Conservation (phyloP, 2,113 vertebrate genomes). For the Arenaria interpres region DNA sequence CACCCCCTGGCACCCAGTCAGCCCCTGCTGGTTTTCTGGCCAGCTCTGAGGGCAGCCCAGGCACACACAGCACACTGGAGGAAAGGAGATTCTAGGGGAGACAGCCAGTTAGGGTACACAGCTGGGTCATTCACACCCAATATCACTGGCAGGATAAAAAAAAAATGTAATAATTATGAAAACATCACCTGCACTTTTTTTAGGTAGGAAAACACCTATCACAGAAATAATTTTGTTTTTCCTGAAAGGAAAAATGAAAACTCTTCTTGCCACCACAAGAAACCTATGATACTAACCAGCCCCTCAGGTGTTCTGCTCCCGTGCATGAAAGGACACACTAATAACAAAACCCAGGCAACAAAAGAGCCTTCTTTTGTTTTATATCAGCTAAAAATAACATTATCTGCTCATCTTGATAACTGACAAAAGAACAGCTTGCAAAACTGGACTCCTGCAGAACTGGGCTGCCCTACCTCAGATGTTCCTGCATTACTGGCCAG, state of each 20-base stretch:
- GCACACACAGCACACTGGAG: background rate
- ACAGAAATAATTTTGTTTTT: background rate
- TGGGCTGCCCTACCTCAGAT: background rate
- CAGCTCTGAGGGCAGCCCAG: no score
- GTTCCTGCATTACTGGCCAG: background rate
- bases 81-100: background rate
- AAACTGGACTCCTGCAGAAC: background rate
- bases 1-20: no score
- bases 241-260: background rate
- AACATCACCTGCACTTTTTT: background rate
- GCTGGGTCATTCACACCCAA: background rate
- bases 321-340: background rate
- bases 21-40: no score
- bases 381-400: background rate
- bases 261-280: background rate
- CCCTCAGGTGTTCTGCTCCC: background rate
- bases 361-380: background rate
- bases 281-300: background rate
- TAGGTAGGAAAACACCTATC: background rate
- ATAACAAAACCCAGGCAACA: background rate
- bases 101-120: background rate
- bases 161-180: background rate
- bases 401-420: background rate
- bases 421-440: background rate
- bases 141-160: background rate